Evolutionary conservation across 1,140 invertebrate genomes (phyloP).

Genomic region (Neuroterus valhalla): DNA sequence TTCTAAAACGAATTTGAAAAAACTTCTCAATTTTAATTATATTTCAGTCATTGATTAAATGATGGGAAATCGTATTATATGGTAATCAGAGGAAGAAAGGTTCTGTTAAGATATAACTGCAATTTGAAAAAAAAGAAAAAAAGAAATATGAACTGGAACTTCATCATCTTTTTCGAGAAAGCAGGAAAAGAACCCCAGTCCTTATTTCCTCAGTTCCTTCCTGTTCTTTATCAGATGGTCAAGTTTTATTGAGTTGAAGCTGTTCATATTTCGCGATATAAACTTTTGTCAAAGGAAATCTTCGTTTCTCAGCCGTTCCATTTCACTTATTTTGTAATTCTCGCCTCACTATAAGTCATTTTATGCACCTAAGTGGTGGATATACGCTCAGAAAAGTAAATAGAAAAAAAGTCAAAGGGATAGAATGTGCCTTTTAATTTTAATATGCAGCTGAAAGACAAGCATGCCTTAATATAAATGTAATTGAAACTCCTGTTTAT

Average conservation of each 20-base stretch:
- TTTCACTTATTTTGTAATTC: neutral
- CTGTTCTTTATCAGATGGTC: constrained; percentile 17
- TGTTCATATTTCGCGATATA: constrained; percentile 16
- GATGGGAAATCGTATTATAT: no score
- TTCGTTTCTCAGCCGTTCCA: constrained; percentile 3
- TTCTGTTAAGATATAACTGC: neutral
- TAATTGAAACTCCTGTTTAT: constrained; percentile 6
- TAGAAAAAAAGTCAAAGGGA: neutral
- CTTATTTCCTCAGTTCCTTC: constrained; percentile 15
- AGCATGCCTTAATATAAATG: neutral
- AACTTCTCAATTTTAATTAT: no score
- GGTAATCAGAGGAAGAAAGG: no score
- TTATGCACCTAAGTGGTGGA: neutral
- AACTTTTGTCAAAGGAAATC: constrained; percentile 23
- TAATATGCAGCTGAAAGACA: neutral
- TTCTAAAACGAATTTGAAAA: no score
- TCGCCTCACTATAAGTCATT: neutral
- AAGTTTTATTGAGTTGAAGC: constrained; percentile 21
- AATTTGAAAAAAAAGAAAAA: neutral
- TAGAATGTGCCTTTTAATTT: neutral
- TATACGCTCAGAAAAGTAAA: constrained; percentile 1
- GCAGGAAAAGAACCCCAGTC: neutral
- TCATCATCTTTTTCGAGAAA: neutral
- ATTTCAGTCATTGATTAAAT: no score
- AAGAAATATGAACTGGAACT: neutral